Conservation (phyloP, 2,888 invertebrate species). For the Aspidiotus rigidus region DNA sequence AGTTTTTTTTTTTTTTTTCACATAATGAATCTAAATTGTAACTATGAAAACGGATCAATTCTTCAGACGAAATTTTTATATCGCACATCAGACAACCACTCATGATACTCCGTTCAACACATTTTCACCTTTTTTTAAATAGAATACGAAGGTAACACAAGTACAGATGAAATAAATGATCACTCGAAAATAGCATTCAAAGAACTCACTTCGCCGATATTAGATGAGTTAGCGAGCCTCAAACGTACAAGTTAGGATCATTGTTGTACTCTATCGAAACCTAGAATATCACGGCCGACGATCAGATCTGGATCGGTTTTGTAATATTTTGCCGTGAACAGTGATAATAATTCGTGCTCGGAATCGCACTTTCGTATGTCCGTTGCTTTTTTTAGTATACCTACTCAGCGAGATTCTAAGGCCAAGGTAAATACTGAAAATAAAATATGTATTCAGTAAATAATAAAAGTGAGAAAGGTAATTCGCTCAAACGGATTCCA, state of each 20-base stretch:
- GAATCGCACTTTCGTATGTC: slow-evolving; percentile 53
- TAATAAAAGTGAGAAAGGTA: slow-evolving; percentile 9
- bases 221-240: slow-evolving; percentile 51
- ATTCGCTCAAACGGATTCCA: slow-evolving; percentile 20
- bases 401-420: too few species aligned
- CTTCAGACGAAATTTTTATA: slow-evolving; percentile 82
- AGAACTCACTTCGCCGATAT: slow-evolving; percentile 40
- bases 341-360: slow-evolving; percentile 79
- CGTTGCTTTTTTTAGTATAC: too few species aligned
- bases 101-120: slow-evolving; percentile 42
- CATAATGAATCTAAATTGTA: slow-evolving; percentile 83
- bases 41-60: slow-evolving; percentile 80
- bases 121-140: slow-evolving; percentile 40
- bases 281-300: slow-evolving; percentile 84
- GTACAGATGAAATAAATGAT: neutral
- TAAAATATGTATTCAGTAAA: neutral
- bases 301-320: slow-evolving; percentile 87
- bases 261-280: slow-evolving; percentile 74
- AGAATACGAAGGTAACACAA: neutral
- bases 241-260: slow-evolving; percentile 88
- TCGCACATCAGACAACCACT: slow-evolving; percentile 85
- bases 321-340: slow-evolving; percentile 75
- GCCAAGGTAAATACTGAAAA: slow-evolving; percentile 64
- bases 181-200: neutral
- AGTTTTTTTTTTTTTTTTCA: slow-evolving; percentile 45